phyloP scores from a whole-genome alignment of 2,888 invertebrate genomes.

The Coenonympha arcania region DNA sequence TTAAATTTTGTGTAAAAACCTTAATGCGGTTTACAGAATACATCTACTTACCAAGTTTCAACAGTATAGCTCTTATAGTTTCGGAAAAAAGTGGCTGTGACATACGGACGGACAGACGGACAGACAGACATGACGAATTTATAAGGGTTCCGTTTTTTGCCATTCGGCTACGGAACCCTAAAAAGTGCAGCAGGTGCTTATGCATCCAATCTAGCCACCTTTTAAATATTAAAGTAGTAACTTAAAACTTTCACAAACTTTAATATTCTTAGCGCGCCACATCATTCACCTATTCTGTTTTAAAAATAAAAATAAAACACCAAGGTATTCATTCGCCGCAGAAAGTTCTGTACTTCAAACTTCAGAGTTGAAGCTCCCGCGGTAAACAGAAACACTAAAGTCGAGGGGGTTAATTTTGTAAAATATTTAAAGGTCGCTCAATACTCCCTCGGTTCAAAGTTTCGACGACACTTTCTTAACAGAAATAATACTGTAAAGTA shows the following conservation, averaged over 20 bases:
- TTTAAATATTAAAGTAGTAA: constrained; percentile 4
- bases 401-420: constrained; percentile 18
- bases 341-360: constrained; percentile 12
- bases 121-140: too few species aligned
- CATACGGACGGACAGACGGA: too few species aligned
- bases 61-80: too few species aligned
- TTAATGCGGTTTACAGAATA: too few species aligned
- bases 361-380: constrained; percentile 7
- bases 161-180: not conserved
- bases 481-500: not conserved
- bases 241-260: constrained; percentile 3
- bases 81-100: too few species aligned
- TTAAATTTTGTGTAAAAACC: too few species aligned
- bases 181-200: not conserved
- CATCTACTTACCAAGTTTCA: too few species aligned
- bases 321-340: constrained; percentile 8
- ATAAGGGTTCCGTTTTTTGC: too few species aligned
- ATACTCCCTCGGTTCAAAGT: constrained; percentile 7
- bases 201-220: not conserved
- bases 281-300: constrained; percentile 16
- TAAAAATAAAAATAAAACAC: not conserved
- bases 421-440: constrained; percentile 14
- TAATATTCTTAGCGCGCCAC: constrained; percentile 4
- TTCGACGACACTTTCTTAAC: constrained; percentile 31
- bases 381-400: constrained; percentile 14